Evolutionary conservation across 2,888 invertebrate genomes (phyloP), one percentile per base, ranked within the genome.

Genomic region (Cataglyphis livida): DNA sequence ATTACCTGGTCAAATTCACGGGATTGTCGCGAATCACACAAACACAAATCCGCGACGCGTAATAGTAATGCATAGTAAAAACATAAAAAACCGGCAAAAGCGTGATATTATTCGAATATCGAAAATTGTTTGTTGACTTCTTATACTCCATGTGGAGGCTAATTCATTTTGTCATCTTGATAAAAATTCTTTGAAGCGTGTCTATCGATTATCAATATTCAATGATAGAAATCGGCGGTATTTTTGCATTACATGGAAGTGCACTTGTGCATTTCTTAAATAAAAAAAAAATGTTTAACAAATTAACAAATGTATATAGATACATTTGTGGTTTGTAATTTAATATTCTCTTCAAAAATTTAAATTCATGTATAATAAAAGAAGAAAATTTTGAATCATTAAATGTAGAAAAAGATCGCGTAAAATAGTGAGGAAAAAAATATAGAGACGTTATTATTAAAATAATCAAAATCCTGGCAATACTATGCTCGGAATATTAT

Each of bases 1-100:
- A 81, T 84, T 82, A 74, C 74, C 74, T 48, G 61, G 51, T 28
- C 48, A 84, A 84, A 82, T 82, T 51, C 66, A 51, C 61, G 32
- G 32, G 28, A 81, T 82, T 48, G 51, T 32, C 57, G 51, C n/a
- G 64, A 65, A 21, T 76, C 57, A 57, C 62, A 25, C n/a, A 28
- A 35, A 78, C 44, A 78, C 62, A 65, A 54, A 25, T 35, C 71
- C 15, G 28, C 57, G 59, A 25, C 73, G 32, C 51, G 73, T 59
- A 79, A 79, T 44, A 44, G 25, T 25, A n/a, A n/a, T n/a, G 78
- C 73, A 78, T 78, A 70, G 78, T 78, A 78, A 78, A 71, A 44
- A 32, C 4, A 32, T 44, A 54, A 44, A 15, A 15, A 1, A 21
- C n/a, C 70, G 38, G 12, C 21, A 79, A 71, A 79, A 71, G 35